These are phyloP conservation scores for Sinhomidia bicolor DNA, from an alignment of 2,888 invertebrate species.

Conservation along the genomic window DNA sequence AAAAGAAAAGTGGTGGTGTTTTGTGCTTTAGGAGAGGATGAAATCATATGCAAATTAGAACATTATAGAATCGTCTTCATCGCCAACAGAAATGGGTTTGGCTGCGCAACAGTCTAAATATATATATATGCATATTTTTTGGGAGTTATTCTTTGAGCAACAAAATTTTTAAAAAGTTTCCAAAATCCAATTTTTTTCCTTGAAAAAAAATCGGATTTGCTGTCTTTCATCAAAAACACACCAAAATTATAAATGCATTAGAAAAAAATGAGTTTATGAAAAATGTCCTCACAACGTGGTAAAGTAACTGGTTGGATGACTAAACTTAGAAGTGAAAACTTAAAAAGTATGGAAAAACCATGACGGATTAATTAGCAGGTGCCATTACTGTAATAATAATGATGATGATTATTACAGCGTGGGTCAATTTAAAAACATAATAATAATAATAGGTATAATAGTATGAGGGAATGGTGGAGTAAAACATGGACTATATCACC, in stretches of 20 bases:
- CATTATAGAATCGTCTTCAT: conserved; percentile 1
- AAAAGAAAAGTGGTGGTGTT: neutral
- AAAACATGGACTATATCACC: conserved; percentile 25
- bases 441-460: conserved; percentile 20
- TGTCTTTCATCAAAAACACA: conserved; percentile 40
- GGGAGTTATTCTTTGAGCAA: neutral
- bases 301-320: conserved; percentile 34
- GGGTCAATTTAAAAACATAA: conserved; percentile 53
- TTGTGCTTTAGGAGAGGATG: conserved; percentile 1
- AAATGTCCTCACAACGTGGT: conserved; percentile 34
- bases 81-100: conserved; percentile 17
- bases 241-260: conserved; percentile 49
- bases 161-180: neutral
- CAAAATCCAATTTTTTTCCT: neutral
- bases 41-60: conserved; percentile 44
- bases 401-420: conserved; percentile 14
- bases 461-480: neutral
- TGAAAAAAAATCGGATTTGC: conserved; percentile 26
- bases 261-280: conserved; percentile 15
- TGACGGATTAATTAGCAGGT: conserved; percentile 68
- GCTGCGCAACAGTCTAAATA: neutral
- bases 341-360: conserved; percentile 21
- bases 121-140: conserved; percentile 6
- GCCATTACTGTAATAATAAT: conserved; percentile 43
- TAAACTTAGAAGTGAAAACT: conserved; percentile 6